Evolutionary conservation across 2,113 vertebrate genomes (phyloP), one percentile per base, ranked within the genome.

Genomic region (Polypterus bichir): DNA sequence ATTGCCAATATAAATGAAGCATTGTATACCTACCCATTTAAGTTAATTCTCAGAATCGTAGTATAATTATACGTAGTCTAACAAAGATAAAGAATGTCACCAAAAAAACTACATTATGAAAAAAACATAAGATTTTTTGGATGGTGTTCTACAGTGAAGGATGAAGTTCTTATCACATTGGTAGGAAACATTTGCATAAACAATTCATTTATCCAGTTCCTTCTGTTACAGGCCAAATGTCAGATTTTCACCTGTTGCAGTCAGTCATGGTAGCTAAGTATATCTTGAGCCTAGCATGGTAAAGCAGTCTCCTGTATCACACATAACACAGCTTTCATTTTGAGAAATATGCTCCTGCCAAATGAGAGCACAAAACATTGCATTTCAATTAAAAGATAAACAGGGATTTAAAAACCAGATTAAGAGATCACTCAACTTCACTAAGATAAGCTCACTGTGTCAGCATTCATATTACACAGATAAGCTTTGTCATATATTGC

Each of bases 201-300:
- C 66, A 60, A 70, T 66, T 27, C 54, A 69, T 63, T 48, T 68
- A 65, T 70, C 52, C 27, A 48, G 64, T 62, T 47, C 69, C 70
- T 68, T 73, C 66, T 57, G 59, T 46, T 61, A 72, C 73, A 75
- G 73, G 73, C 68, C 68, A 72, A 75, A 74, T 53, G 56, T 69
- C 59, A 66, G n/a, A 65, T 70, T 71, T 68, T 71, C 86, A 90
- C 75, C 83, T 90, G 79, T 68, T 84, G 70, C 74, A 68, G 78
- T 82, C 79, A 73, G 62, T 91, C 82, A 83, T 9, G 54, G 62
- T 46, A 68, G 70, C 69, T 74, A 75, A 73, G 57, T 76, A 77
- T 87, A 80, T 86, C 69, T 59, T 73, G 78, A 82, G 61, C 63
- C 70, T 65, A 62, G 63, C 61, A 67, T 65, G 4, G 55, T 54